Evolutionary conservation across 2,888 invertebrate genomes (phyloP).

Genomic region (Nephrotoma flavescens): DNA sequence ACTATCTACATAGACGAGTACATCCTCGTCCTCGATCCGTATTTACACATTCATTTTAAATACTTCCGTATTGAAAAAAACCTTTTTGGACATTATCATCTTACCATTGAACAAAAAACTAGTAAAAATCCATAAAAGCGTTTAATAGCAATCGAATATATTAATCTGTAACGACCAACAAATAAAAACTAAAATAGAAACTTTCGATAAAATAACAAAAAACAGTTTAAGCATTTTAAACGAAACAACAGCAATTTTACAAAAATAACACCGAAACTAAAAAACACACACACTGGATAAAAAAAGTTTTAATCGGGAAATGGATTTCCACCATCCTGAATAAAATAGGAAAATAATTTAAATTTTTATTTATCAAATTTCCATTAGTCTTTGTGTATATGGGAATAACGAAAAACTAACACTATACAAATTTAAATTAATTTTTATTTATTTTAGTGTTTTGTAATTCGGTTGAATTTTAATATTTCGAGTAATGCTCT

Average conservation of each 20-base stretch:
- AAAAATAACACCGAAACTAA: not conserved
- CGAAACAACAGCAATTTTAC: not conserved
- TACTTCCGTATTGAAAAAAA: not conserved
- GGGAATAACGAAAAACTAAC: not conserved
- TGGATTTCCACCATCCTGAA: not conserved
- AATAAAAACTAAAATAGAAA: not conserved
- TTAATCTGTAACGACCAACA: not conserved
- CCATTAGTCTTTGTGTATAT: not conserved
- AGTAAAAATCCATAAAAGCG: not conserved
- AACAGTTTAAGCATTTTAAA: not conserved
- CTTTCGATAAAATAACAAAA: not conserved
- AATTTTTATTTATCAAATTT: not conserved
- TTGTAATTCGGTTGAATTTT: not conserved
- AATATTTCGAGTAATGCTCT: not conserved
- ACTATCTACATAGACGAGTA: not conserved
- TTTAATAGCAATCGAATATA: not conserved
- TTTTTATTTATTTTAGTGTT: not conserved
- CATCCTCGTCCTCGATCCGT: not conserved
- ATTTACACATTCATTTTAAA: not conserved
- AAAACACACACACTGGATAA: not conserved
- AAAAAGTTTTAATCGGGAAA: not conserved
- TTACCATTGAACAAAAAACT: not conserved
- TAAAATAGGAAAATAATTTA: not conserved
- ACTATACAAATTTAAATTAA: not conserved
- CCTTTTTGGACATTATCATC: not conserved